A percentile compares a stretch with the other conserved stretches of the same genome.
phyloP scores from a whole-genome alignment of 2,797 vertebrate genomes.

The Brotula barbata region DNA sequence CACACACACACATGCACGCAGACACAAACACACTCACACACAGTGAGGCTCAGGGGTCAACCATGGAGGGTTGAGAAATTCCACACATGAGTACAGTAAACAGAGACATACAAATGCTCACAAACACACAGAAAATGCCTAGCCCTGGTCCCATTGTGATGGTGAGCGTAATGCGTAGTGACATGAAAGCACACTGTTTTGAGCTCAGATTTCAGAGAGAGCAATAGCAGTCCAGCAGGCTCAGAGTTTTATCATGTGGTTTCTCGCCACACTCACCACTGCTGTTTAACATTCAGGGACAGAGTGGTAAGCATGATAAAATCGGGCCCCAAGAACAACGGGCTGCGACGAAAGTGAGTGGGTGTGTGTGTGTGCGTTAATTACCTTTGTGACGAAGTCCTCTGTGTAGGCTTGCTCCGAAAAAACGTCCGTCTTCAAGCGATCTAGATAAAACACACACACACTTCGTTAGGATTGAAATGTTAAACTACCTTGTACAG shows the following conservation, averaged over 20 bases:
- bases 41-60: slow-evolving; percentile 19
- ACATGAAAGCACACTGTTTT: background rate
- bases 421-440: slow-evolving; percentile 77
- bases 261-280: slow-evolving; percentile 19
- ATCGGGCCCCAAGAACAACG: slow-evolving; percentile 7
- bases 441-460: slow-evolving; percentile 54
- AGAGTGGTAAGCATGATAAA: slow-evolving; percentile 10
- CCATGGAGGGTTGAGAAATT: slow-evolving; percentile 51
- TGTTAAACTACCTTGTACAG: no score
- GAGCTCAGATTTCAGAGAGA: slow-evolving; percentile 8
- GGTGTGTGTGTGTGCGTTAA: slow-evolving; percentile 6
- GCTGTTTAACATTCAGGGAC: slow-evolving; percentile 8
- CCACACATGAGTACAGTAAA: slow-evolving; percentile 42
- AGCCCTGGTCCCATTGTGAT: background rate
- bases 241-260: slow-evolving; percentile 39
- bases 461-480: no score
- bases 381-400: slow-evolving; percentile 72
- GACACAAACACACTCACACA: slow-evolving; percentile 27
- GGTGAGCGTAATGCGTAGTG: background rate
- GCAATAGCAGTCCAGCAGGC: background rate
- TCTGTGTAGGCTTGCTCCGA: slow-evolving; percentile 62
- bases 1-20: slow-evolving; percentile 21
- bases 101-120: slow-evolving; percentile 3
- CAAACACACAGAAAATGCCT: slow-evolving; percentile 2
- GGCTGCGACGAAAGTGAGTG: slow-evolving; percentile 8